Percentiles rank a stretch among this genome's conserved stretches.
Evolutionary conservation across 1,140 invertebrate species (phyloP).

Genomic region (Camponotus floridanus): DNA sequence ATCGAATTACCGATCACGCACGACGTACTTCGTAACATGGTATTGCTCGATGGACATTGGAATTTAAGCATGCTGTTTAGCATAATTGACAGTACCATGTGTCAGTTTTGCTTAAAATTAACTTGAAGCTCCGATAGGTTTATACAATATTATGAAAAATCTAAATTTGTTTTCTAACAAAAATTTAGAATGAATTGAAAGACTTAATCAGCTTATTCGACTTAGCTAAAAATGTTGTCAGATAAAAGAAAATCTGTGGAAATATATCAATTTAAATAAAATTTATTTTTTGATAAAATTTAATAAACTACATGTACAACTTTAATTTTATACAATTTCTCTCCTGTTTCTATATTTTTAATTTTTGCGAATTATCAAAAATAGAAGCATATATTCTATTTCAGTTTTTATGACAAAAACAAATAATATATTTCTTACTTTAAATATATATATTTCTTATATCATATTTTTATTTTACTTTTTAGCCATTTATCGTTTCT

Average conservation of each 20-base stretch:
- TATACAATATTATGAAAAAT: not conserved
- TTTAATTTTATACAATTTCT: not conserved
- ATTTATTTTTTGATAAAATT: not conserved
- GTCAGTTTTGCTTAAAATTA: conserved; percentile 53
- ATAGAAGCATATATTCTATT: not conserved
- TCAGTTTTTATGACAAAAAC: not conserved
- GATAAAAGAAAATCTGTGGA: not conserved
- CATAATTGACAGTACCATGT: conserved; percentile 49
- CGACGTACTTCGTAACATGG: conserved; percentile 50
- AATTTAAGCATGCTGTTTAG: conserved; percentile 52
- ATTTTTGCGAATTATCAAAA: not conserved
- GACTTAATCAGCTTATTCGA: not conserved
- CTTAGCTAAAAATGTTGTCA: not conserved
- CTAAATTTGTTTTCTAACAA: not conserved
- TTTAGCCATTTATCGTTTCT: not conserved
- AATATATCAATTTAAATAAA: not conserved
- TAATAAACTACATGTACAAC: too few species aligned
- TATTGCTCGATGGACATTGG: conserved; percentile 54
- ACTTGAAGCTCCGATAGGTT: not conserved
- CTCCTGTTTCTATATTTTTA: not conserved
- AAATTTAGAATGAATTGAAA: not conserved
- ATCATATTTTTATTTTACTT: not conserved
- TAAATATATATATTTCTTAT: not conserved
- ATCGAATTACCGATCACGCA: conserved; percentile 72
- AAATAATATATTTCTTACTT: not conserved